phyloP scores from a whole-genome alignment of 1,140 invertebrate genomes.

The Rhynchophorus ferrugineus region DNA sequence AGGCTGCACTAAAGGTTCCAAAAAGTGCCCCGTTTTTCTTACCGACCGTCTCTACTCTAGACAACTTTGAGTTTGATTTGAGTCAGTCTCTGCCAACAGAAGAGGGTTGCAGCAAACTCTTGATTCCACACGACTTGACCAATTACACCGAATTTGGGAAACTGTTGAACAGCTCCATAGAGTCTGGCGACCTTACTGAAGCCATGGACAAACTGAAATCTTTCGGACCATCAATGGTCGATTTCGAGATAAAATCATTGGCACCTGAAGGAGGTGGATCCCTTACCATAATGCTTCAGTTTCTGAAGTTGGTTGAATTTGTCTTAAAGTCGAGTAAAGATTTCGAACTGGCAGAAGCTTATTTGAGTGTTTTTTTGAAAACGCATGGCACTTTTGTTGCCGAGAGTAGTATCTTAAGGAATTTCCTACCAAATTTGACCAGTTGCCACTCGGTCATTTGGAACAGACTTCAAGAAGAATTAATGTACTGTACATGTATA shows the following conservation, averaged over 20 bases:
- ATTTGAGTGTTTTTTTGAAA: conserved; percentile 87
- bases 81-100: conserved; percentile 41
- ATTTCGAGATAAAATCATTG: conserved; percentile 82
- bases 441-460: conserved; percentile 54
- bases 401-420: conserved; percentile 48
- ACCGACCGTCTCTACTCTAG: conserved; percentile 77
- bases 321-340: conserved; percentile 70
- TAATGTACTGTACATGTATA: conserved; percentile 72
- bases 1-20: conserved; percentile 67
- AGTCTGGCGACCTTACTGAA: conserved; percentile 45
- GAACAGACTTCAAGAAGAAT: conserved; percentile 58
- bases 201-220: conserved; percentile 70
- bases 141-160: conserved; percentile 63
- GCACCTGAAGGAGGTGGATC: conserved; percentile 63
- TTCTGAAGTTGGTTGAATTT: conserved; percentile 67
- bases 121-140: conserved; percentile 49
- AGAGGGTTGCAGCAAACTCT: conserved; percentile 44
- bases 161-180: conserved; percentile 43
- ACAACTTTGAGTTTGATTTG: conserved; percentile 70
- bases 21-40: conserved; percentile 92
- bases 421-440: conserved; percentile 52
- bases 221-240: conserved; percentile 77
- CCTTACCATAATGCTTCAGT: conserved; percentile 62
- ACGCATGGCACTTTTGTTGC: conserved; percentile 63
- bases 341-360: conserved; percentile 90